These are phyloP conservation scores for Calidris pugnax DNA, from an alignment of 2,113 vertebrate genomes.

Conservation along the genomic window DNA sequence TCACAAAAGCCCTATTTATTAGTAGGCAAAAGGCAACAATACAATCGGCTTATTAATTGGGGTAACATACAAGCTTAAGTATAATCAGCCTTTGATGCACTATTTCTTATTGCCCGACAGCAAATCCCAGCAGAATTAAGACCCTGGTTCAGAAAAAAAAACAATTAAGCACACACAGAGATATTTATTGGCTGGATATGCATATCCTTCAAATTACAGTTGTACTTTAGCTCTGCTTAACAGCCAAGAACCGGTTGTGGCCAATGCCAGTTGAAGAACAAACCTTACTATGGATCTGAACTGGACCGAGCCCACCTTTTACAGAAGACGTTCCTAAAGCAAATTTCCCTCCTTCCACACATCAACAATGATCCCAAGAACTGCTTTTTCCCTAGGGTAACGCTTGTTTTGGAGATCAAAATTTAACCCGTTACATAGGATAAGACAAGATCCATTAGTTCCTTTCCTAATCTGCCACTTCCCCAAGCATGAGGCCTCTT, in stretches of 20 bases:
- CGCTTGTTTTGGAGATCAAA: not conserved
- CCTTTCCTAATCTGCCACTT: not conserved
- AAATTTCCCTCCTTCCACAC: not conserved
- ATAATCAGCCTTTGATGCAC: not conserved
- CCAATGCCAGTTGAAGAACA: not conserved
- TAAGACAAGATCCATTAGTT: not conserved
- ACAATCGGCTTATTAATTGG: not conserved
- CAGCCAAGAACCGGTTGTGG: not conserved
- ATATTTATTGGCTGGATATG: not conserved
- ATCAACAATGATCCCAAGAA: not conserved
- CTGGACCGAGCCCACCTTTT: not conserved
- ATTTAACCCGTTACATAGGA: not conserved
- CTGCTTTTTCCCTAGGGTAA: not conserved
- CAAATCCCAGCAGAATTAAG: conserved; percentile 14
- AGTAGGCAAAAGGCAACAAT: not conserved
- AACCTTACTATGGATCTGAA: not conserved
- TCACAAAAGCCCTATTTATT: not conserved
- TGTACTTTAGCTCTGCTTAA: not conserved
- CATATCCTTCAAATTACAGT: not conserved
- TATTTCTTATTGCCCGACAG: not conserved
- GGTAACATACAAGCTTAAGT: not conserved
- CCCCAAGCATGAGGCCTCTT: not conserved
- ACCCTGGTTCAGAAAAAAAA: not conserved
- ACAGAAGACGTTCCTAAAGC: not conserved
- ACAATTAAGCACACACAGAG: not conserved